Percentiles rank a stretch among this genome's conserved stretches.
phyloP scores from a whole-genome alignment of 1,140 invertebrate genomes.

The Leptinotarsa texana region DNA sequence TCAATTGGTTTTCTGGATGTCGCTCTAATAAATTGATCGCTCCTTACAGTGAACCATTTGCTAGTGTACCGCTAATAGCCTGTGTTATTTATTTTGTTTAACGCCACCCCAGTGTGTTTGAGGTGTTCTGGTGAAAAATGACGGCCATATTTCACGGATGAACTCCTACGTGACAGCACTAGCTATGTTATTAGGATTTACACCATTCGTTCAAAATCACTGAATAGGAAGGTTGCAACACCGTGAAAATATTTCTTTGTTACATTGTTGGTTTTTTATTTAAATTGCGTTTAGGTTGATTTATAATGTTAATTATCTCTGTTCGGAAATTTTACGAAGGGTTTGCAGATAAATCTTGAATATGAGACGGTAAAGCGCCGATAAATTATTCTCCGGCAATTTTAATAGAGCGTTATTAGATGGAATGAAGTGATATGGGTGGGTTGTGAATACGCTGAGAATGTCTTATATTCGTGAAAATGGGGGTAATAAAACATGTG shows the following conservation, averaged over 20 bases:
- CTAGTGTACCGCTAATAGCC: constrained; percentile 1
- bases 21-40: not conserved
- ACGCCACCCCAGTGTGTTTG: constrained; percentile 9
- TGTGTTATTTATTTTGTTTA: constrained; percentile 18
- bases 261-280: constrained; percentile 18
- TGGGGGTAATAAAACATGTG: no score
- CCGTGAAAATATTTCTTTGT: constrained; percentile 21
- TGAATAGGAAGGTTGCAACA: constrained; percentile 16
- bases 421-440: constrained; percentile 16
- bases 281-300: constrained; percentile 1
- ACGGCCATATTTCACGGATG: constrained; percentile 15
- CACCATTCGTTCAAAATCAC: constrained; percentile 21
- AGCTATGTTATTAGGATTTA: constrained; percentile 24
- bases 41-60: constrained; percentile 14
- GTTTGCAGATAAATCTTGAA: constrained; percentile 10
- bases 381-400: constrained; percentile 15
- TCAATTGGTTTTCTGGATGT: not conserved
- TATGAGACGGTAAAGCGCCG: constrained; percentile 10
- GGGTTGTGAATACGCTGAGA: no score
- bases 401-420: constrained; percentile 26
- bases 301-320: constrained; percentile 17
- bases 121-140: constrained; percentile 18
- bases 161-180: constrained; percentile 6
- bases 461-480: no score
- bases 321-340: constrained; percentile 13